Conservation (phyloP, 2,888 invertebrate species). For the Malachius bipustulatus region DNA sequence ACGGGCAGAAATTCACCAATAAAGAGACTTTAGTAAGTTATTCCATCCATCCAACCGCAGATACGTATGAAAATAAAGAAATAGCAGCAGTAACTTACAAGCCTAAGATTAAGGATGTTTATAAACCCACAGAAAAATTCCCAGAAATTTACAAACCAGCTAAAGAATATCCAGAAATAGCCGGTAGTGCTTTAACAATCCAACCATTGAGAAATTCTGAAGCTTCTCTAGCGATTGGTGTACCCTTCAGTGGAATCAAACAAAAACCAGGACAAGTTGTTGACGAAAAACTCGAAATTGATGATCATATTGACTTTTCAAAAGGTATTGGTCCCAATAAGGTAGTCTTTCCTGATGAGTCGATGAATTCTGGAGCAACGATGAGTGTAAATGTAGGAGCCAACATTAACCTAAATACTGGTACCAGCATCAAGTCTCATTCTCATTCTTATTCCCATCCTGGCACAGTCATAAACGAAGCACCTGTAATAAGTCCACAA, state of each 20-base stretch:
- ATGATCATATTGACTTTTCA: slow-evolving; percentile 26
- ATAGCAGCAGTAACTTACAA: slow-evolving; percentile 7
- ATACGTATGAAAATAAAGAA: slow-evolving; percentile 6
- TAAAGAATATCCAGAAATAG: slow-evolving; percentile 18
- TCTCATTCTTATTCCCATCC: too few relatives aligned
- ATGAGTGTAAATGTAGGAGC: too few relatives aligned
- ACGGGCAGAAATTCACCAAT: slow-evolving; percentile 20
- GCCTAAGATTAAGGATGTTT: slow-evolving; percentile 3
- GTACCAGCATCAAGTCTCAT: too few relatives aligned
- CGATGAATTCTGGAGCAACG: slow-evolving; percentile 19
- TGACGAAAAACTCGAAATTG: slow-evolving; percentile 30
- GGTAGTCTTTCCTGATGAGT: slow-evolving; percentile 33
- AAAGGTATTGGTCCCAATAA: slow-evolving; percentile 26
- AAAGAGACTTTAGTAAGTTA: slow-evolving; percentile 18
- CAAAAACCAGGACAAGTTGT: slow-evolving; percentile 35
- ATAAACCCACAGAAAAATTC: too few relatives aligned
- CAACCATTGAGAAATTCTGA: slow-evolving; percentile 34
- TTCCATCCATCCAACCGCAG: slow-evolving; percentile 14
- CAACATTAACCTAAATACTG: too few relatives aligned
- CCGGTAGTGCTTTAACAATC: slow-evolving; percentile 31
- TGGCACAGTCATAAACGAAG: slow-evolving; percentile 14
- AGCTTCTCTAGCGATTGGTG: slow-evolving; percentile 34
- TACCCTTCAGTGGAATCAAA: slow-evolving; percentile 29
- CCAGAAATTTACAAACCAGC: slow-evolving; percentile 5
- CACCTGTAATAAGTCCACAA: slow-evolving; percentile 20